Evolutionary conservation across 2,113 vertebrate genomes (phyloP), one percentile per base, ranked within the genome.

Genomic region (Laterallus jamaicensis): DNA sequence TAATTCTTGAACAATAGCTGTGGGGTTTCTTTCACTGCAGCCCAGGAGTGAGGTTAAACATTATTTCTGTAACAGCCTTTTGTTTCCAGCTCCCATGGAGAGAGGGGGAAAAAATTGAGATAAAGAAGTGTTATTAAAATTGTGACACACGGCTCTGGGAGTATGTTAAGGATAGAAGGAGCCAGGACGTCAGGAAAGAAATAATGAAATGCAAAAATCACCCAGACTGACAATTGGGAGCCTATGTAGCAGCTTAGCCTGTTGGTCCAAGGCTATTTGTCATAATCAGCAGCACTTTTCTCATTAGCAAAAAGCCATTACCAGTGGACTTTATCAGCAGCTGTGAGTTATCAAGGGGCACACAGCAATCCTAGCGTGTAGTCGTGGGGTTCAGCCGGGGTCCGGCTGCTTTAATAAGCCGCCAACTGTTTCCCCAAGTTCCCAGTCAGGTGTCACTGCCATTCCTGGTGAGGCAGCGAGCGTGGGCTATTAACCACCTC

Each of bases 301-400:
- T 99, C 99, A 99, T 99, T 99, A 99, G 98, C 98, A 98, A 98
- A 99, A 99, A 98, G 98, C 99, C 99, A 99, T 99, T 99, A 99
- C 98, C 97, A 98, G 98, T 98, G 97, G 98, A 98, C 98, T 98
- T 98, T 98, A 98, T 98, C 98, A 98, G 98, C 98, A 98, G 98
- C 98, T 97, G 98, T 95, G 98, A 98, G 98, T 99, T 98, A 99
- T 99, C 98, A 97, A 97, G 93, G 96, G 97, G 95, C 97, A 96
- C 97, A 97, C 98, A 98, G 98, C 97, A 98, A 98, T 98, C 98
- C 98, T 97, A 96, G 97, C 96, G 94, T 98, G 98, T 91, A 98
- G 98, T 97, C 97, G 95, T 95, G 97, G 97, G 97, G 96, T 95
- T 96, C 97, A 98, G 93, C 80, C 81, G 35, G 96, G 97, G 96